Evolutionary conservation across 2,888 invertebrate species (phyloP).

Genomic region (Zaprionus lineosus): DNA sequence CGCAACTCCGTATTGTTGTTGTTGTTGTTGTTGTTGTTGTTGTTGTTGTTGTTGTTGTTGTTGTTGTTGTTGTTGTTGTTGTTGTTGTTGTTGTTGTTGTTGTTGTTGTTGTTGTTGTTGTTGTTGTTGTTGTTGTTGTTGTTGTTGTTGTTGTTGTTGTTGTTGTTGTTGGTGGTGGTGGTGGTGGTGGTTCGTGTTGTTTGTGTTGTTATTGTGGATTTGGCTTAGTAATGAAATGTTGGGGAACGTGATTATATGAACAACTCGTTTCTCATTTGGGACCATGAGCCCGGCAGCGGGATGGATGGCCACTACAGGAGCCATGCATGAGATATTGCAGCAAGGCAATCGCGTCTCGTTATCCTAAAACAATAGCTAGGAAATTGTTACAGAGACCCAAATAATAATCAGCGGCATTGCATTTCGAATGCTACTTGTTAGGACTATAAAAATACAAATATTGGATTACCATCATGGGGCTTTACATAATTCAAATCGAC

Average conservation of each 20-base stretch:
- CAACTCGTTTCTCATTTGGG: conserved; percentile 68
- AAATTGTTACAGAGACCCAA: conserved; percentile 61
- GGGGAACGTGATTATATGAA: conserved; percentile 70
- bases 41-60: conserved; percentile 37
- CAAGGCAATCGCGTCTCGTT: conserved; percentile 68
- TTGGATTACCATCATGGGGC: neutral
- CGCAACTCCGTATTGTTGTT: conserved; percentile 55
- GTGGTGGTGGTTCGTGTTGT: conserved; percentile 15
- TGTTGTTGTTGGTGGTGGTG: neutral
- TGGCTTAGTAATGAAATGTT: conserved; percentile 75
- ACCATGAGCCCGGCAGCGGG: conserved; percentile 17
- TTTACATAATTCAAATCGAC: conserved; percentile 34
- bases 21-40: conserved; percentile 22
- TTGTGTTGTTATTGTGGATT: conserved; percentile 44
- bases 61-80: conserved; percentile 41
- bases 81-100: conserved; percentile 25
- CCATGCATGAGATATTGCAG: conserved; percentile 42
- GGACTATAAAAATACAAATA: conserved; percentile 1
- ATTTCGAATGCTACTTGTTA: conserved; percentile 12
- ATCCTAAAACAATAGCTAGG: conserved; percentile 74
- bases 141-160: conserved; percentile 34
- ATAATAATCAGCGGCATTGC: conserved; percentile 30
- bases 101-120: conserved; percentile 37
- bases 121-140: conserved; percentile 41
- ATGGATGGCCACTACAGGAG: conserved; percentile 36